A percentile compares a stretch with the other conserved stretches of the same genome.
phyloP scores from a whole-genome alignment of 1,140 invertebrate species.

The Temnothorax curvispinosus region DNA sequence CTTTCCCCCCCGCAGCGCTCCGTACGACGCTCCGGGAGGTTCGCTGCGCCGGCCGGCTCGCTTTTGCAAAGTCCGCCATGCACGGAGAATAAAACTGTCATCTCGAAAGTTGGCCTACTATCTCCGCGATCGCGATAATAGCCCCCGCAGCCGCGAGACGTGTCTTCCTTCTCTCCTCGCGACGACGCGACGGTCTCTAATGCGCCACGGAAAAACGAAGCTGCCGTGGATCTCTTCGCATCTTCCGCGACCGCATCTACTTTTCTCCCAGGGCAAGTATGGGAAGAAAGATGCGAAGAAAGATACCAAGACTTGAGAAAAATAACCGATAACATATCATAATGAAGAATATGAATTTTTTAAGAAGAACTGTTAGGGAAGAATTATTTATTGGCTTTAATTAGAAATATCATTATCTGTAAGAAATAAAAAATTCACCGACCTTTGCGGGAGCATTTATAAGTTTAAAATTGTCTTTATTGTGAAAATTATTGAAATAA shows the following conservation, averaged over 20 bases:
- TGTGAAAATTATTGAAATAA: background rate
- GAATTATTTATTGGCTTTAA: background rate
- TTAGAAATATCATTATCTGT: background rate
- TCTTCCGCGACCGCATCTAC: slow-evolving; percentile 2
- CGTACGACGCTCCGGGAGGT: slow-evolving; percentile 36
- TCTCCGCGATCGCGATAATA: slow-evolving; percentile 75
- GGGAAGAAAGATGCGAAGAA: slow-evolving; percentile 28
- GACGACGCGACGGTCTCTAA: slow-evolving; percentile 6
- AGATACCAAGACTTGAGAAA: background rate
- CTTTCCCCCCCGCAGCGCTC: background rate
- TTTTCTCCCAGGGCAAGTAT: background rate
- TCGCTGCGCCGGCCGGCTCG: slow-evolving; percentile 60
- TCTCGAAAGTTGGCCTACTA: slow-evolving; percentile 84
- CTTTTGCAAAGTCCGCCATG: slow-evolving; percentile 67
- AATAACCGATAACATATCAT: background rate
- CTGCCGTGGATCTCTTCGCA: slow-evolving; percentile 10
- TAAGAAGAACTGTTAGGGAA: background rate
- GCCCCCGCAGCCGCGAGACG: slow-evolving; percentile 46
- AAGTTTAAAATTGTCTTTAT: background rate
- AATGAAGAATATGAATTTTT: background rate
- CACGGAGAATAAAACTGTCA: slow-evolving; percentile 81
- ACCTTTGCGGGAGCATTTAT: no score
- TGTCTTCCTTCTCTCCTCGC: slow-evolving; percentile 42
- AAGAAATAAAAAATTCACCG: background rate
- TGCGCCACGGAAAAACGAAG: slow-evolving; percentile 4